Evolutionary conservation across 2,797 vertebrate species (phyloP).

Genomic region (Cossypha niveicapilla): DNA sequence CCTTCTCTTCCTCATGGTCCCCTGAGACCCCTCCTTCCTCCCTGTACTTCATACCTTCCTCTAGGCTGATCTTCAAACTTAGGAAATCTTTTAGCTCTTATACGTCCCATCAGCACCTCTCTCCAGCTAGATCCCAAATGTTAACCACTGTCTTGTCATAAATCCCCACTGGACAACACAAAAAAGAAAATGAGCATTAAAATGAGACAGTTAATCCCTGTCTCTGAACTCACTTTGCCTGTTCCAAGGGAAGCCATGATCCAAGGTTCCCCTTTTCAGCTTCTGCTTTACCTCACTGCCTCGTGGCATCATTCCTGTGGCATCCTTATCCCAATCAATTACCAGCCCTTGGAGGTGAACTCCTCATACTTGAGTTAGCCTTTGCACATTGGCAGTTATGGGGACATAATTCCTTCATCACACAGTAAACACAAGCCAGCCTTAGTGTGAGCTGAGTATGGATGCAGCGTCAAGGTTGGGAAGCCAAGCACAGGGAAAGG

Average conservation of each 20-base stretch:
- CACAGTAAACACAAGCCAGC: neutral
- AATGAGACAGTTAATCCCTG: neutral
- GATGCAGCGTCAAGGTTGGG: neutral
- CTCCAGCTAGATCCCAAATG: neutral
- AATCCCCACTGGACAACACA: neutral
- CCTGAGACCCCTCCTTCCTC: neutral
- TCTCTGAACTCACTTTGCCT: neutral
- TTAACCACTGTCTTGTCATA: fast-evolving
- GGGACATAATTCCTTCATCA: neutral
- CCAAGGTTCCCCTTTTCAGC: neutral
- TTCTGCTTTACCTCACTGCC: neutral
- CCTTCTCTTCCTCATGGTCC: neutral
- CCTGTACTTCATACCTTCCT: neutral
- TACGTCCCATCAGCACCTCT: neutral
- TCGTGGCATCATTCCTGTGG: neutral
- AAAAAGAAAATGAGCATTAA: neutral
- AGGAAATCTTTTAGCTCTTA: neutral
- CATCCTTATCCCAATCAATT: neutral
- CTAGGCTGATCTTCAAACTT: neutral
- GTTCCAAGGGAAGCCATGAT: neutral
- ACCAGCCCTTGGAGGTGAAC: neutral
- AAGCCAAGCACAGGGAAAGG: neutral
- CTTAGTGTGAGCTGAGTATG: fast-evolving
- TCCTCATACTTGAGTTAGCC: neutral
- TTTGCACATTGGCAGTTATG: neutral